A percentile compares a stretch with the other conserved stretches of the same genome.
These are phyloP conservation scores for Pseudorhombus dupliciocellatus DNA, from an alignment of 2,113 vertebrate species.

Conservation along the genomic window DNA sequence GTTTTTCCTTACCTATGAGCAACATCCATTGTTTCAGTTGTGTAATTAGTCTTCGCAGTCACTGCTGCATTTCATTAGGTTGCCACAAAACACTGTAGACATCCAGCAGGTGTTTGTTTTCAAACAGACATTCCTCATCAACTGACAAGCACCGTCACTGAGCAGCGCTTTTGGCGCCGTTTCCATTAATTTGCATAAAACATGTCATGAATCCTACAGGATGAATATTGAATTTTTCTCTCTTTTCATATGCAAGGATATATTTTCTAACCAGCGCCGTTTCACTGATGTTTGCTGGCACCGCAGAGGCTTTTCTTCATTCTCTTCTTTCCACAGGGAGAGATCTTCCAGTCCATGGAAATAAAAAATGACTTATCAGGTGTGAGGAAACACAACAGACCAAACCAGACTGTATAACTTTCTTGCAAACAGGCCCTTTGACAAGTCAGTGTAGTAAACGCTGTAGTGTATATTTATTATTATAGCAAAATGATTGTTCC, in stretches of 20 bases:
- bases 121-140: slow-evolving; percentile 55
- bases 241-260: slow-evolving; percentile 39
- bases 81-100: slow-evolving; percentile 6
- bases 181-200: slow-evolving; percentile 57
- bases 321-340: not conserved
- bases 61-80: slow-evolving; percentile 17
- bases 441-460: too few species aligned
- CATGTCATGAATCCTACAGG: slow-evolving; percentile 30
- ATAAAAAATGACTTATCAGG: too few species aligned
- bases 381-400: too few species aligned
- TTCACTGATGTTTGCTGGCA: slow-evolving; percentile 16
- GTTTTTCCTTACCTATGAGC: slow-evolving; percentile 1
- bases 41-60: slow-evolving; percentile 37
- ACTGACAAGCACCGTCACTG: slow-evolving; percentile 43
- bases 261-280: slow-evolving; percentile 6
- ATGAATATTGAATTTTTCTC: slow-evolving; percentile 35
- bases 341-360: not conserved
- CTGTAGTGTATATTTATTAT: too few species aligned
- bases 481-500: not conserved
- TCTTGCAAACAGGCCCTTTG: too few species aligned
- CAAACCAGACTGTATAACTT: too few species aligned
- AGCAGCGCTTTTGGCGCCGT: slow-evolving; percentile 38
- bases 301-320: not conserved
- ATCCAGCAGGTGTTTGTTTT: slow-evolving; percentile 62
- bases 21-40: slow-evolving; percentile 23